Base-by-base conservation (phyloP, 2,888 invertebrate genomes). In the Anticlea derivata region DNA sequence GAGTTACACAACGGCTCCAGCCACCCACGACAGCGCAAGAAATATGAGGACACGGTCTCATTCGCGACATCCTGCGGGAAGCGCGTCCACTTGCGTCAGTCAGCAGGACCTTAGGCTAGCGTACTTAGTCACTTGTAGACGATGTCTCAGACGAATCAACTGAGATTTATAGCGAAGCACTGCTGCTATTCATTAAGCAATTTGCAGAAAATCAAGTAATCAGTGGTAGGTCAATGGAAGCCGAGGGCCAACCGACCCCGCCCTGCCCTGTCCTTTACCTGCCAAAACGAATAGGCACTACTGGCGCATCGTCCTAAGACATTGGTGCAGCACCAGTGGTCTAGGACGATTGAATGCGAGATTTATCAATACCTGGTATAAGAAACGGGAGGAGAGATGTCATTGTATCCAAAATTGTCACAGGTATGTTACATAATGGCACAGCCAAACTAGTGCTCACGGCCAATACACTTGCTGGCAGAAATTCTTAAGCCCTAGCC, bases 41-140 rank as follows among this genome's bases (percentile, higher is more conserved):
- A 80, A 86, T 86, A 88, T 83, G 83, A 87, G 86, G 87, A 86
- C 89, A 89, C 84, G 87, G 76, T 82, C 88, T 86, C 84, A 89
- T 86, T 89, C 86, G 75, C 80, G 78, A 87, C 89, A 88, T 90
- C 89, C 89, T 87, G 88, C 82, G 79, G 87, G 83, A 88, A 80
- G 81, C 74, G 75, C 65, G 77, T 65, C 72, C 75, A 83, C 84
- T 88, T 86, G 83, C 83, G 86, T 86, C 86, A 83, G 76, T 69
- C 71, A 61, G 63, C 68, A 82, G 78, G 83, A 83, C 83, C 86
- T 82, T 80, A 82, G 78, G 71, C 78, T 76, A 63, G 65, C 61
- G 57, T 66, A 65, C 60, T 65, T 70, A 66, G 61, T 78, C 72
- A 68, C 66, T 65, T 68, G 77, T 73, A 87, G 87, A 86, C 86